Evolutionary conservation across 2,113 vertebrate species (phyloP), one percentile per base, ranked within the genome.

Genomic region (Sinocyclocheilus maitianheensis): DNA sequence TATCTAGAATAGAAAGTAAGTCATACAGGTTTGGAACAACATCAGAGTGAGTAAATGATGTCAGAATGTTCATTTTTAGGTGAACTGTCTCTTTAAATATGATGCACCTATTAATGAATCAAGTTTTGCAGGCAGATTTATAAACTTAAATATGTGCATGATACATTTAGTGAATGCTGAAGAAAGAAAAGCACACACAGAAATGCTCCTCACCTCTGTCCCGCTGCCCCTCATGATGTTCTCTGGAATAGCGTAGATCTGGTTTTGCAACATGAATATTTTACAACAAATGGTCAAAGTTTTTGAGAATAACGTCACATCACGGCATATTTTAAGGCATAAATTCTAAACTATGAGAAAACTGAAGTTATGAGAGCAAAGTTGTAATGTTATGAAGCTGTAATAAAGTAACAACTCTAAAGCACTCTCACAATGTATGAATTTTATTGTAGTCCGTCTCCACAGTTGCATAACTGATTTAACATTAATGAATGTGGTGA

Each of bases 161-260:
- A 30, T 12, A 55, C 5, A 5, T 55, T 55, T 20, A 2, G 53
- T 18, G 53, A 55, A 55, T 7, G 16, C 55, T 58, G 18, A 58
- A 58, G 53, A 20, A 20, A 7, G 53, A 55, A 5, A 18, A 84
- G 2, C 30, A 51, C 63, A 87, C 16, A 30, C 58, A 10, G 43
- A 46, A 46, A 11, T 2, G 46, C 46, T 53, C 46, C n/a, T 81
- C 86, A 98, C 98, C 96, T 97, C 96, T 16, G 92, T 89, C 1
- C 97, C 98, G 0, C 94, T 96, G 90, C 97, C 97, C 3, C 95
- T 93, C 98, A 97, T 98, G 16, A 99, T 90, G 65, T 97, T 94
- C 90, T 99, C 97, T 0, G 97, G 97, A 91, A 99, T 98, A 88
- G 93, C 95, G 0, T 98, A 99, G 91, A 99, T 99, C 91, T 97